These are phyloP conservation scores for Sitophilus oryzae DNA, from an alignment of 1,140 invertebrate species.

Conservation along the genomic window DNA sequence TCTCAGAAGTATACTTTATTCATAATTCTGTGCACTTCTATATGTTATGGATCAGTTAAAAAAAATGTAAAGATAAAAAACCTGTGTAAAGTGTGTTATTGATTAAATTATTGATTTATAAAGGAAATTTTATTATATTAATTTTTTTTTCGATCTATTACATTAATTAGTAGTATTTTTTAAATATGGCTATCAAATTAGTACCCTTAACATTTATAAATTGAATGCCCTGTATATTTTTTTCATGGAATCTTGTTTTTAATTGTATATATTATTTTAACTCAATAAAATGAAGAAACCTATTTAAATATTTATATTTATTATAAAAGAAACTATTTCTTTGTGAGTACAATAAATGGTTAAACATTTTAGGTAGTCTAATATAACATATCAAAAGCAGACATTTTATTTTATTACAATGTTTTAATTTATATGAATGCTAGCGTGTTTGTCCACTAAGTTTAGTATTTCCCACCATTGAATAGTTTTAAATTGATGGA, in stretches of 20 bases:
- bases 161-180: conserved; percentile 1
- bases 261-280: conserved; percentile 24
- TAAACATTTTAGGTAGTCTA: conserved; percentile 25
- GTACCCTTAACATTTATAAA: conserved; percentile 1
- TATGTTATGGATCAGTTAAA: not conserved
- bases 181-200: conserved; percentile 6
- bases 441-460: no score
- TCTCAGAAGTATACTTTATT: conserved; percentile 1
- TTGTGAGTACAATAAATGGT: conserved; percentile 26
- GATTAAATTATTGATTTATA: conserved; percentile 18
- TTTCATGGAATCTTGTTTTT: conserved; percentile 24
- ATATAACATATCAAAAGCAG: conserved; percentile 33
- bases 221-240: conserved; percentile 19
- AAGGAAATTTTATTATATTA: conserved; percentile 18
- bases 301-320: conserved; percentile 27
- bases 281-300: conserved; percentile 21
- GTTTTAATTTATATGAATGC: no score
- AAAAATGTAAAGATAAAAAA: conserved; percentile 4
- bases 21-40: conserved; percentile 18
- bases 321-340: conserved; percentile 15
- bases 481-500: no score
- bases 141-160: conserved; percentile 3
- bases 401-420: conserved; percentile 22
- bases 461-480: no score
- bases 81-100: conserved; percentile 22